Evolutionary conservation across 2,888 invertebrate species (phyloP), one percentile per base, ranked within the genome.

Genomic region (Andrena minutula): DNA sequence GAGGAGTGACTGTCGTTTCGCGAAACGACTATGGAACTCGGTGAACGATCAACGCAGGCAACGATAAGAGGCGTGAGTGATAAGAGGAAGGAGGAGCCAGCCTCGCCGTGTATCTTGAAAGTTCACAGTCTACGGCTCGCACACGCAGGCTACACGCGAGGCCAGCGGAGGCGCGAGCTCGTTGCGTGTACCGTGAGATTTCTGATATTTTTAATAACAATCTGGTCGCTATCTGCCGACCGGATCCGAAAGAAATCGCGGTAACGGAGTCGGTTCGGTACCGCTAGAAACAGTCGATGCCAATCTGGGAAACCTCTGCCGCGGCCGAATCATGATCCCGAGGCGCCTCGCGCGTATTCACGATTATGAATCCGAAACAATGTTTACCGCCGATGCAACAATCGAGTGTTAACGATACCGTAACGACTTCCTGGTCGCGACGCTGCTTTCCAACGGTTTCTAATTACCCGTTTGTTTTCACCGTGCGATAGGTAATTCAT

Each of bases 191-290:
- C 79, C 83, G 85, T 61, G 75, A 86, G 85, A 89, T 89, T 85
- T 86, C 79, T 32, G 83, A 88, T 90, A 89, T 91, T 91, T 85
- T 89, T 90, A 89, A 90, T 88, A 89, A 90, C 80, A 76, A 90
- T 89, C 86, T 77, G 84, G 58, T 2, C 20, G 26, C 63, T 88
- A 91, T 89, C 88, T 75, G 32, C 58, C 77, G 30, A 30, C 72
- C 49, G 75, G 80, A 89, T 89, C 83, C 81, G 83, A 89, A 89
- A 87, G 85, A 90, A 89, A 86, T 87, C 69, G 78, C 83, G 80
- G 79, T 90, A 90, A 91, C 90, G 90, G 90, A 91, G 89, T 85
- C 82, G 80, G 65, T 83, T 88, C 77, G 83, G 83, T 90, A 90
- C 90, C 90, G 90, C 90, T 90, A 90, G 81, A 53, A 85, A 84